phyloP scores from a whole-genome alignment of 2,113 vertebrate species.

The Dromiciops gliroides region DNA sequence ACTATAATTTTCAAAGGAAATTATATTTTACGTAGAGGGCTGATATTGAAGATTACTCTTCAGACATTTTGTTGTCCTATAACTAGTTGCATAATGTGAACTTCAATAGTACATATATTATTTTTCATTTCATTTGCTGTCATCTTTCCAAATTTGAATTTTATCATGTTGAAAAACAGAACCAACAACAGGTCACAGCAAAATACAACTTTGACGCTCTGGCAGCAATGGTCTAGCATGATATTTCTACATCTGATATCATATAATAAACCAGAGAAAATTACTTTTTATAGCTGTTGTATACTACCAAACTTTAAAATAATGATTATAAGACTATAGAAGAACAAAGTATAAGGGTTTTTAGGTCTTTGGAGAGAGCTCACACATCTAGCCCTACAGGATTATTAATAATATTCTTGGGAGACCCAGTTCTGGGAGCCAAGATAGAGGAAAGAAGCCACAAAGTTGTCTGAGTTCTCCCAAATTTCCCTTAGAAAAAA shows the following conservation, averaged over 20 bases:
- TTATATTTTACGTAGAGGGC: not conserved
- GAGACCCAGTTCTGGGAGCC: too few species aligned
- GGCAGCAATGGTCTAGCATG: not conserved
- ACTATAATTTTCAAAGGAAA: not conserved
- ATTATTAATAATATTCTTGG: not conserved
- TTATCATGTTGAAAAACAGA: not conserved
- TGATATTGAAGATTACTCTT: not conserved
- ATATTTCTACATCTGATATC: not conserved
- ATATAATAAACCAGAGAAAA: not conserved
- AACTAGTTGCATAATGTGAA: not conserved
- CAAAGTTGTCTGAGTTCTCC: too few species aligned
- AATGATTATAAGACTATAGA: not conserved
- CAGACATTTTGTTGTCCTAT: not conserved
- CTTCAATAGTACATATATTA: not conserved
- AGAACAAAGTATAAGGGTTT: not conserved
- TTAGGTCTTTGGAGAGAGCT: not conserved
- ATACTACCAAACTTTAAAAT: not conserved
- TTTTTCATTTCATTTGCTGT: not conserved
- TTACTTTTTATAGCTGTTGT: not conserved
- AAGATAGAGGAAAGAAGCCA: too few species aligned
- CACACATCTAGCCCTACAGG: not conserved
- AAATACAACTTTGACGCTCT: not conserved
- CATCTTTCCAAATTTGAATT: not conserved
- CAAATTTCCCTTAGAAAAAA: too few species aligned
- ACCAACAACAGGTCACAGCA: not conserved